Base-by-base conservation (phyloP, 2,113 vertebrate species). In the Desmodus rotundus region DNA sequence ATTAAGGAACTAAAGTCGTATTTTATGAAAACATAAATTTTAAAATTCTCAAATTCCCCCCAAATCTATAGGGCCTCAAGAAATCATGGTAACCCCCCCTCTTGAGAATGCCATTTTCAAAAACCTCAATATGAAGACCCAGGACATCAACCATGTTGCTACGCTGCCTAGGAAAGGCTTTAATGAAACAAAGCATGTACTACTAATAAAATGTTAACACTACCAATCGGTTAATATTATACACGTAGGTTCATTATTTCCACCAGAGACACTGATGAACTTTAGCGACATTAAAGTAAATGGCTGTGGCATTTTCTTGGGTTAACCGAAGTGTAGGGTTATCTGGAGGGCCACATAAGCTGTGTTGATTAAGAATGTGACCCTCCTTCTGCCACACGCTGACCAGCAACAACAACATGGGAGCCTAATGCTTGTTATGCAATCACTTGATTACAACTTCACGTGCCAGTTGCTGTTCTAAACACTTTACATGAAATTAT, bases 181-280 rank as follows among this genome's bases (percentile, higher is more conserved):
- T 61, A 26, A 63, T 22, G 28, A 85, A 85, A 89, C 74, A 31
- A 90, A 84, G 50, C 24, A 31, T 82, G 72, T 77, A 45, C 87
- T 33, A 41, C 65, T 61, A 68, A 63, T 85, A 67, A 67, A 38
- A 76, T 73, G 52, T 87, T 58, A 86, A 77, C 4, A 11, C 45
- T 20, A 83, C 33, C 47, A 15, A 38, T 58, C 73, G 76, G 72
- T 31, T 93, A 43, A 74, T 70, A 77, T 73, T 52, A 72, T 6
- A 74, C 22, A 72, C 50, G 31, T 33, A 68, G 56, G 26, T 93
- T 81, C 70, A 95, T 52, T 76, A 68, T 89, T 85, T 77, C 73
- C n/a, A 67, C 22, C 19, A 24, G 45, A 92, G 45, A 65, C 3
- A 5, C 52, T 78, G 17, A 61, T 38, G 54, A 89, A 82, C 31